These are phyloP conservation scores for Kryptopterus vitreolus DNA, from an alignment of 2,797 vertebrate genomes.

Conservation along the genomic window DNA sequence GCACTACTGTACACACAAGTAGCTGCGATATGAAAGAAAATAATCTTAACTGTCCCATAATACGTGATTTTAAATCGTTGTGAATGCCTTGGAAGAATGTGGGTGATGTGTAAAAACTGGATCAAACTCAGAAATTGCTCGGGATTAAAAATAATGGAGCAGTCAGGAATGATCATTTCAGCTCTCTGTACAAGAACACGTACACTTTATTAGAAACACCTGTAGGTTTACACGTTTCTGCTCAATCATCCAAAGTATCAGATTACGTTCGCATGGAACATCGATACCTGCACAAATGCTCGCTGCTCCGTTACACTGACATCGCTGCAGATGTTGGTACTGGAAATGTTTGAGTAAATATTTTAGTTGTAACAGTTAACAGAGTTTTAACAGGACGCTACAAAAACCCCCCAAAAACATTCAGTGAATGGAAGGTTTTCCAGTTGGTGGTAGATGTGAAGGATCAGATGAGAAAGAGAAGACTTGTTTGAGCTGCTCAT, in stretches of 20 bases:
- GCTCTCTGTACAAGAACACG: neutral
- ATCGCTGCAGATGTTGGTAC: neutral
- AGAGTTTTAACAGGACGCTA: neutral
- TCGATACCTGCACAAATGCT: neutral
- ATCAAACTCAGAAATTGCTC: neutral
- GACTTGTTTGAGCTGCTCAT: neutral
- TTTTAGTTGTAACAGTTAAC: neutral
- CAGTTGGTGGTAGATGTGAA: neutral
- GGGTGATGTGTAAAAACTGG: neutral
- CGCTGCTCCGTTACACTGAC: neutral
- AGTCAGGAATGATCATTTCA: neutral
- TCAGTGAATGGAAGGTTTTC: neutral
- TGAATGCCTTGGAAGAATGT: neutral
- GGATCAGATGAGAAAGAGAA: neutral
- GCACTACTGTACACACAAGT: neutral
- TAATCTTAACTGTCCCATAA: neutral
- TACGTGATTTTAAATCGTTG: neutral
- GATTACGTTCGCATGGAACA: neutral
- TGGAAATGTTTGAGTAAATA: neutral
- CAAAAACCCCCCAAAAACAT: neutral
- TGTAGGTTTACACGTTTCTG: neutral
- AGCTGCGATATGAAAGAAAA: neutral
- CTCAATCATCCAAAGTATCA: neutral
- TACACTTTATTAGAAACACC: slow-evolving; percentile 2
- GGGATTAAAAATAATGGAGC: neutral